These are phyloP conservation scores for Ellobius talpinus DNA, from an alignment of 2,113 vertebrate genomes.

Conservation along the genomic window DNA sequence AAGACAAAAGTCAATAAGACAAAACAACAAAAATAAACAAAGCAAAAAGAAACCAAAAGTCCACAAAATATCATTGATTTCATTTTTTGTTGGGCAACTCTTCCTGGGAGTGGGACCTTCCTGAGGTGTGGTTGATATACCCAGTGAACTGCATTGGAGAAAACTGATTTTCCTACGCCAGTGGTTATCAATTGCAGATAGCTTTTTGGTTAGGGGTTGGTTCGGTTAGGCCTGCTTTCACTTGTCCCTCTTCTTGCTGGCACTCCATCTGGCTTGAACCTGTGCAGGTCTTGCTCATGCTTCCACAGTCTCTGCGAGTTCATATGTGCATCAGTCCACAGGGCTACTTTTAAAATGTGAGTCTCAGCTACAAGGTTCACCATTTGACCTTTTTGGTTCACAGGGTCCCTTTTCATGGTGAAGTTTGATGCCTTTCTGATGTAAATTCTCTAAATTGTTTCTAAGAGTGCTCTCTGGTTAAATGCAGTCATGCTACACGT, in stretches of 20 bases:
- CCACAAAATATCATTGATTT: neutral
- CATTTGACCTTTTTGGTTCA: neutral
- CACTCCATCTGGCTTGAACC: neutral
- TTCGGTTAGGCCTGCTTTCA: too few relatives aligned
- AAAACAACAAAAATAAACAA: neutral
- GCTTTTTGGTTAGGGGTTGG: neutral
- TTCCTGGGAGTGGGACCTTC: neutral
- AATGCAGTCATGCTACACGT: neutral
- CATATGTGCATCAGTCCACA: too few relatives aligned
- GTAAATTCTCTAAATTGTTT: too few relatives aligned
- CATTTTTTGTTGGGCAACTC: neutral
- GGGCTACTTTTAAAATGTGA: neutral
- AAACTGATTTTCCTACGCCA: neutral
- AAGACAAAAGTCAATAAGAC: neutral
- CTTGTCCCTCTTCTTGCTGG: neutral
- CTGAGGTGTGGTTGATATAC: neutral
- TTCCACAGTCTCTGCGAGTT: neutral
- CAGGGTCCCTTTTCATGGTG: neutral
- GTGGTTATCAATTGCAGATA: neutral
- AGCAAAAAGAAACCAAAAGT: neutral
- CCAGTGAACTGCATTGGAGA: neutral
- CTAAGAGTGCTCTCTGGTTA: neutral
- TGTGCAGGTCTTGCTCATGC: neutral
- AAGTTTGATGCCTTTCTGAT: neutral
- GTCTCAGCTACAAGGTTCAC: neutral